Base-by-base conservation (phyloP, 2,113 vertebrate species). In the Chaenogobius annularis region DNA sequence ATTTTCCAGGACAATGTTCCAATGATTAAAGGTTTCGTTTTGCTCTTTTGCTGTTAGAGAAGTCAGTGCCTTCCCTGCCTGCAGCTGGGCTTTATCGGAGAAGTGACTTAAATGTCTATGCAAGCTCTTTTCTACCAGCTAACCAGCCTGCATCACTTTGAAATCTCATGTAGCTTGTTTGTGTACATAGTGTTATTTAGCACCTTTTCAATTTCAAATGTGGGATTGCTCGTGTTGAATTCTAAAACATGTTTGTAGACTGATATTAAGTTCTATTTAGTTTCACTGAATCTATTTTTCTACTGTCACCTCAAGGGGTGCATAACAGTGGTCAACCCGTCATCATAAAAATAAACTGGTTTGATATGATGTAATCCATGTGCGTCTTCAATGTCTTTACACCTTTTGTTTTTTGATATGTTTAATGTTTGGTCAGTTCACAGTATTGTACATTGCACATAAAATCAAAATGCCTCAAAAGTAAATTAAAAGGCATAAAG, bases 261-360 rank as follows among this genome's bases (percentile, higher is more conserved):
- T 80, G 77, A 87, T 84, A 86, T 87, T 88, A 87, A 81, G 86
- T 93, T 92, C 83, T 90, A 92, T 90, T 90, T 92, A 92, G 90
- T 92, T 93, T 92, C 89, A 92, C 90, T 89, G 85, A 92, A 90
- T 93, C 89, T 94, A 93, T 94, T 94, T 94, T 94, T 94, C 91
- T 94, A 94, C 90, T 92, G 91, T 92, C 89, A 44, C 90, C 90
- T 89, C 85, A 85, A 86, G 90, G 83, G 88, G 88, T 89, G 85
- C 89, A 62, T 87, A 90, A 90, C 91, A 91, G 90, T 93, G 90
- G 90, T 88, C 70, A 89, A 90, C 84, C 85, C 87, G 87, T 89
- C 90, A 91, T 92, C 90, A 85, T 91, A 79, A 90, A 87, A 94
- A 94, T 94, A 94, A 94, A 94, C 85, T 87, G 89, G 87, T 93